Evolutionary conservation across 1,140 invertebrate genomes (phyloP), one percentile per base, ranked within the genome.

Genomic region (Cataglyphis hispanica): DNA sequence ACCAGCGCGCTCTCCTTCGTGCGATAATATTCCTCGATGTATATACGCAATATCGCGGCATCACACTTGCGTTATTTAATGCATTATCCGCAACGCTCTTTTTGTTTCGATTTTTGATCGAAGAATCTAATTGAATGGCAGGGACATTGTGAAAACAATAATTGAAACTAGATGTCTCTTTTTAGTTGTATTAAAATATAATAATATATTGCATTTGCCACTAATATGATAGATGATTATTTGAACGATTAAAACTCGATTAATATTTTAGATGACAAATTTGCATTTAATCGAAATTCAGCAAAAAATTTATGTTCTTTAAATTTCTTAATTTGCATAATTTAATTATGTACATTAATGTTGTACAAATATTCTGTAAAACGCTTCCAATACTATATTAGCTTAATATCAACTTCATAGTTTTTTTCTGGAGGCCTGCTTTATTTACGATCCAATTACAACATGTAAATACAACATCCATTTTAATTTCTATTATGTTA

Each of bases 21-120:
- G 78, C 75, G 87, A 84, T 86, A 92, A 92, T 92, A 92, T 89
- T 92, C 87, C 87, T 87, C 78, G n/a, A 78, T 70, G 87, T 58
- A 53, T 43, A 66, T 46, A 56, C 6, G 25, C 34, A n/a, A 61
- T 60, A 70, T 80, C 53, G 60, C 53, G 60, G 13, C 16, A 7
- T 58, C 16, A 50, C 13, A 50, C 3, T 13, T 16, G 58, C 2
- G 46, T 88, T 81, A 81, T 81, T 89, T 89, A 72, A 86, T 61
- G 40, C 58, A 50, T 83, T 87, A 89, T 70, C 66, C 46, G 75
- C 13, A 6, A 46, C 43, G 43, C 43, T 46, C 3, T 16, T 46
- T 46, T 70, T 19, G 10, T 88, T 76, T 58, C 8, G 43, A 70
- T 7, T 50, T 50, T 16, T 50, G 16, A 7, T 22, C 7, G 27